Base-by-base conservation (phyloP, 2,888 invertebrate genomes). In the Yponomeuta malinellus region DNA sequence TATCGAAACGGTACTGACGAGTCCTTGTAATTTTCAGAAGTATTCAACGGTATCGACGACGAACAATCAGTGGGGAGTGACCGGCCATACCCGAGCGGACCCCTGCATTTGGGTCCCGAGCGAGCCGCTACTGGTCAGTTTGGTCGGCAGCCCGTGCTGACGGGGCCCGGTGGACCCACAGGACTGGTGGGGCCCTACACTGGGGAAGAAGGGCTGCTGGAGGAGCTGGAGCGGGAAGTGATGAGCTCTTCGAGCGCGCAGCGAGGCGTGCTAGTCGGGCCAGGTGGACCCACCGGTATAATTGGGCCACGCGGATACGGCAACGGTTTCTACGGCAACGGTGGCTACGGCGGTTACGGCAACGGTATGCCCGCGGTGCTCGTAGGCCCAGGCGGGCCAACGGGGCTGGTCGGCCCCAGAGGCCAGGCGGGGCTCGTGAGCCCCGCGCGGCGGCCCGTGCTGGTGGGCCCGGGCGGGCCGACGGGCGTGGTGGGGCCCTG, bases 11-110 rank as follows among this genome's bases (percentile, higher is more conserved):
- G 9, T 65, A 29, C 9, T 29, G 10, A 2, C 33, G 65, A 33
- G 33, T 12, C 31, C 29, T 12, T 65, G 12, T 23, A 31, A 31
- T 12, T 65, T 65, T 1, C 83, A 89, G 91, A 89, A 73, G 83
- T 78, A 71, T 88, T 87, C 78, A 89, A 89, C 73, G 90, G 89
- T 72, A 77, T 88, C 43, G 85, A 87, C 8, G 86, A 88, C 63
- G 87, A 87, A 71, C 82, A 87, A 0, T 59, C 12, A 12, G 52
- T 15, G 52, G 8, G 43, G 43, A 43, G 31, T 10, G 37, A 43
- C 68, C 9, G 10, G 15, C 43, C 12, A 10, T 33, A 65, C 65
- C 31, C 43, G 23, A 23, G 68, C 37, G 43, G 78, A 75, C 0
- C 76, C 76, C 71, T 75, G 72, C 0, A 76, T 77, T 15, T 76